These are phyloP conservation scores for Reinhardtius hippoglossoides DNA, from an alignment of 2,113 vertebrate genomes.

Conservation along the genomic window DNA sequence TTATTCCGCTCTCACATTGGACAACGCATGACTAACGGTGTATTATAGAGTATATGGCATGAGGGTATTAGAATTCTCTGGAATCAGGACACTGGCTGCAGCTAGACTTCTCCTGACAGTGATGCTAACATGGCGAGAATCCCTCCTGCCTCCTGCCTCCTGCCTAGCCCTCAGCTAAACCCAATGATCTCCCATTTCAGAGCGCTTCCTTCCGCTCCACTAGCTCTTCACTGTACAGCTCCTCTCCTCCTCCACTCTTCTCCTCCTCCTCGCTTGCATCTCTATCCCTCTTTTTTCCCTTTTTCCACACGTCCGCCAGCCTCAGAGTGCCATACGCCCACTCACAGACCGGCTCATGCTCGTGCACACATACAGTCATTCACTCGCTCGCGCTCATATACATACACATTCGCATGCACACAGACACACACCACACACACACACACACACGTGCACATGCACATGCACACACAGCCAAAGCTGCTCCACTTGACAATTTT, in stretches of 20 bases:
- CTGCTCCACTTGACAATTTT: constrained; percentile 63
- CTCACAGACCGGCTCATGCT: constrained; percentile 68
- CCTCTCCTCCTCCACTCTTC: constrained; percentile 65
- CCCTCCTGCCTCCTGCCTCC: constrained; percentile 78
- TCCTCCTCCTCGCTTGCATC: constrained; percentile 57
- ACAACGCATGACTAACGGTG: constrained; percentile 45
- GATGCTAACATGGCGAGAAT: constrained; percentile 81
- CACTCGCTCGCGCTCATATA: constrained; percentile 17
- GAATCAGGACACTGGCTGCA: constrained; percentile 68
- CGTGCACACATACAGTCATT: constrained; percentile 13
- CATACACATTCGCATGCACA: constrained; percentile 15
- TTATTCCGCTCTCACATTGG: constrained; percentile 44
- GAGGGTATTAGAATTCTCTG: constrained; percentile 38
- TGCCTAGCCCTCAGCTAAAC: constrained; percentile 79
- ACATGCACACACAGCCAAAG: constrained; percentile 33
- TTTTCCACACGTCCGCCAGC: constrained; percentile 76
- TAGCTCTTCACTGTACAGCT: constrained; percentile 74
- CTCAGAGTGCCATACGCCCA: constrained; percentile 76
- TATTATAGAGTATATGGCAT: constrained; percentile 56
- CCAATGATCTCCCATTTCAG: constrained; percentile 81
- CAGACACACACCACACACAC: constrained; percentile 18
- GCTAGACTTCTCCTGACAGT: constrained; percentile 74
- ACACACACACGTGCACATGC: constrained; percentile 17
- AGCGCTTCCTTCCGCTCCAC: constrained; percentile 81
- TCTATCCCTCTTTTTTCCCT: constrained; percentile 62